phyloP scores from a whole-genome alignment of 2,797 vertebrate genomes.

The Crocidura indochinensis region DNA sequence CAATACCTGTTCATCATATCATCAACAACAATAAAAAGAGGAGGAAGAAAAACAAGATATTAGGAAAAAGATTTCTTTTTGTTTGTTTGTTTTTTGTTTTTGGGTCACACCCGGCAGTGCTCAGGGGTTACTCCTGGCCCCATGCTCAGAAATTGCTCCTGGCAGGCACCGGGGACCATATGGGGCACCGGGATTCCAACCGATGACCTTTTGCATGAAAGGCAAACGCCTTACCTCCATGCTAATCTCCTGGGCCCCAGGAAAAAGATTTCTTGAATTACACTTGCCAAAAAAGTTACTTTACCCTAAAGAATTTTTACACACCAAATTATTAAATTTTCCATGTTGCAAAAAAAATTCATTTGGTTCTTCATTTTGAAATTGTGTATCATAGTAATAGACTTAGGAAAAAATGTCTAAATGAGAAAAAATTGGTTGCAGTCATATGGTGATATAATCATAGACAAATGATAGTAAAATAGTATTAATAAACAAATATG shows the following conservation, averaged over 20 bases:
- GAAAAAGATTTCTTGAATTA: not conserved
- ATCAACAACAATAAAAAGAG: too few relatives aligned
- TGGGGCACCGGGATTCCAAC: too few relatives aligned
- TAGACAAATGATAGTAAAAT: not conserved
- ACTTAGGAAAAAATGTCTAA: constrained; percentile 44
- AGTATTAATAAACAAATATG: not conserved
- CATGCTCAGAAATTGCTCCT: too few relatives aligned
- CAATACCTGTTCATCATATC: too few relatives aligned
- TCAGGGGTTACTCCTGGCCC: too few relatives aligned
- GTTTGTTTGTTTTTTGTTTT: too few relatives aligned
- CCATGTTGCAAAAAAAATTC: not conserved
- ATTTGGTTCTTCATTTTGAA: constrained; percentile 8
- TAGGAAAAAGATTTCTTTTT: not conserved
- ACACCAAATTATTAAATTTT: not conserved
- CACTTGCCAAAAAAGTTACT: not conserved
- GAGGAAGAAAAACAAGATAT: not conserved
- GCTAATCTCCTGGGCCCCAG: too few relatives aligned
- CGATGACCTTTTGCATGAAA: too few relatives aligned
- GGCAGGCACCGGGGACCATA: too few relatives aligned
- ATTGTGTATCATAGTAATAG: not conserved
- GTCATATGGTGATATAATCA: not conserved
- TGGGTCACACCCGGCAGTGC: too few relatives aligned
- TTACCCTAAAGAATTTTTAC: not conserved
- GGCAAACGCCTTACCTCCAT: too few relatives aligned
- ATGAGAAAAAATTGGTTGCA: not conserved